Percentiles rank a stretch among this genome's conserved stretches.
Evolutionary conservation across 2,888 invertebrate genomes (phyloP).

Genomic region (Folsomia candida): DNA sequence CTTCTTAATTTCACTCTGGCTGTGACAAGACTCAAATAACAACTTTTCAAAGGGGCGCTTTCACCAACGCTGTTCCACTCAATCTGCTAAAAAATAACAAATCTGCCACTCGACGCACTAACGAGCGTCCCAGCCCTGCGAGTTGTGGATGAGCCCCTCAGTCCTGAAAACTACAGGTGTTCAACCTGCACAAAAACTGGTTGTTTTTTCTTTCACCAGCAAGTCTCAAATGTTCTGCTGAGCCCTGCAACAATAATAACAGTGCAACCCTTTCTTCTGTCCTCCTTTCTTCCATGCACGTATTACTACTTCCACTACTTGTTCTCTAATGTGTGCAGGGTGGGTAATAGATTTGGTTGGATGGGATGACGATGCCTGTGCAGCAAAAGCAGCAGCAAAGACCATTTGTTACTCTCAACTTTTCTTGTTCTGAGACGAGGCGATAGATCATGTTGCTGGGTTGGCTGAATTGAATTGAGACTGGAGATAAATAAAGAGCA

Average conservation of each 20-base stretch:
- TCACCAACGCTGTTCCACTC: neutral
- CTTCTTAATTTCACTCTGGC: neutral
- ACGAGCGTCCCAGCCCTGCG: neutral
- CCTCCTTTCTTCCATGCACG: neutral
- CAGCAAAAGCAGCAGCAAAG: neutral
- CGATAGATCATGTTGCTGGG: conserved; percentile 7
- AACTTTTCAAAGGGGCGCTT: neutral
- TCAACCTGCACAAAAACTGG: conserved; percentile 19
- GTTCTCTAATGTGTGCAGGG: no score
- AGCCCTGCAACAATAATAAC: neutral
- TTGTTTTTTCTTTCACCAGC: conserved; percentile 4
- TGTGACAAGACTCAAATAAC: neutral
- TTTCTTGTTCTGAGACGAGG: neutral
- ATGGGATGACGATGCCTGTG: neutral
- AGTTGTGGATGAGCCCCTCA: neutral
- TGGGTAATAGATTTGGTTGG: neutral
- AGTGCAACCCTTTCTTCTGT: neutral
- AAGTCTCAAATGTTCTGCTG: neutral
- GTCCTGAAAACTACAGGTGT: conserved; percentile 13
- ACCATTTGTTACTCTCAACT: conserved; percentile 12
- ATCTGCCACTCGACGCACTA: neutral
- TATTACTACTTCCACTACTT: no score
- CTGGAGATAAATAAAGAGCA: neutral
- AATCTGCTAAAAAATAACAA: no score
- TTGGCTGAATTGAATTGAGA: neutral